Percentiles rank a stretch among this genome's conserved stretches.
phyloP scores from a whole-genome alignment of 2,113 vertebrate species.

The Pelecanoides urinatrix region DNA sequence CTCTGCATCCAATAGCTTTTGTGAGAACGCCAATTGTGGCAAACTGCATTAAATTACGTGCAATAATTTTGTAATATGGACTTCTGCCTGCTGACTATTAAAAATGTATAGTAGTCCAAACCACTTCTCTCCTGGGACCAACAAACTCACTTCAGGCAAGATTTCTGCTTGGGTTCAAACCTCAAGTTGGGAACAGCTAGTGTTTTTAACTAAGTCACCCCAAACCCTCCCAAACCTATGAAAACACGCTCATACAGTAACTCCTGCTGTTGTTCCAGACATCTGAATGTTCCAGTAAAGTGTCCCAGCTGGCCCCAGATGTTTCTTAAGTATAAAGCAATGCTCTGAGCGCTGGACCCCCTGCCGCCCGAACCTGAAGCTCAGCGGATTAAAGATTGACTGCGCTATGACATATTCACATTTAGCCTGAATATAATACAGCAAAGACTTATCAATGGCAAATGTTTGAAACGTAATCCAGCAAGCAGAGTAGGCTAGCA shows the following conservation, averaged over 20 bases:
- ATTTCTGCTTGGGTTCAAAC: conserved; percentile 70
- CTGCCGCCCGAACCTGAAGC: conserved; percentile 44
- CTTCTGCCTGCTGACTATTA: conserved; percentile 65
- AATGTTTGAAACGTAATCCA: conserved; percentile 61
- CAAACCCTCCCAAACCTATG: conserved; percentile 57
- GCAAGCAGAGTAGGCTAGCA: conserved; percentile 9
- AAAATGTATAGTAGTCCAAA: conserved; percentile 66
- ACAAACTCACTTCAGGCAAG: conserved; percentile 61
- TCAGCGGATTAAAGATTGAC: conserved; percentile 54
- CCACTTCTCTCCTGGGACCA: conserved; percentile 63
- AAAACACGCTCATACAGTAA: conserved; percentile 46
- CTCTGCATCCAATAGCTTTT: conserved; percentile 23
- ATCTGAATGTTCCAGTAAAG: conserved; percentile 60
- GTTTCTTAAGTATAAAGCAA: conserved; percentile 56
- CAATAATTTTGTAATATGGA: conserved; percentile 58
- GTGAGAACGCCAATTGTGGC: conserved; percentile 35
- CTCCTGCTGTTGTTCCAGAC: conserved; percentile 56
- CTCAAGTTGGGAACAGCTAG: conserved; percentile 68
- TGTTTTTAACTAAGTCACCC: conserved; percentile 68
- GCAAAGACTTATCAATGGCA: conserved; percentile 54
- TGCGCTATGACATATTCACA: conserved; percentile 49
- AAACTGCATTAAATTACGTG: conserved; percentile 63
- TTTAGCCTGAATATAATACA: conserved; percentile 53
- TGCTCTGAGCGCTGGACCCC: conserved; percentile 39
- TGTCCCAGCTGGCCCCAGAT: conserved; percentile 62